Evolutionary conservation across 2,113 vertebrate genomes (phyloP).

Genomic region (Hemiprocne comata): DNA sequence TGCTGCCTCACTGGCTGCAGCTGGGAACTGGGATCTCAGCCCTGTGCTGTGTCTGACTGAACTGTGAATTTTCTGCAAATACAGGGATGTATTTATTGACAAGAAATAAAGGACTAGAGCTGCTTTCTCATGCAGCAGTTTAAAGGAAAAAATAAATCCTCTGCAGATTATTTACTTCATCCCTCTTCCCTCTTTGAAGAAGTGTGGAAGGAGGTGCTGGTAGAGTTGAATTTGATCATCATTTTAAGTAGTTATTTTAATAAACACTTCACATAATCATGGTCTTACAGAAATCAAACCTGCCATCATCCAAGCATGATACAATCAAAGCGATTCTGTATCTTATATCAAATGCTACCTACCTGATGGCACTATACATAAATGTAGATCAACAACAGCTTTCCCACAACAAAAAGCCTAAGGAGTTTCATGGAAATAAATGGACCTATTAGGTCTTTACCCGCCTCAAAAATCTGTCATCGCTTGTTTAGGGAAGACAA

Average conservation of each 20-base stretch:
- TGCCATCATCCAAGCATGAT: accelerated
- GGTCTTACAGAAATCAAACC: not conserved
- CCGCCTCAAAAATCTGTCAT: not conserved
- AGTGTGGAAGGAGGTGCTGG: not conserved
- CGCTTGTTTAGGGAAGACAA: not conserved
- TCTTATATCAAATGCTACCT: not conserved
- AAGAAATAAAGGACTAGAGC: not conserved
- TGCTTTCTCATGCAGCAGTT: not conserved
- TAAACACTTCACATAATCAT: not conserved
- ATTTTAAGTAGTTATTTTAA: not conserved
- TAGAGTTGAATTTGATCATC: not conserved
- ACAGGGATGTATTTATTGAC: not conserved
- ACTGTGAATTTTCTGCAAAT: not conserved
- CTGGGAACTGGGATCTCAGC: not conserved
- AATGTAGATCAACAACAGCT: not conserved
- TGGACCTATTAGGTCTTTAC: not conserved
- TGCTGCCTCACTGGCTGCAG: not conserved
- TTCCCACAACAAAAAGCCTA: not conserved
- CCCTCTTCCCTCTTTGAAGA: not conserved
- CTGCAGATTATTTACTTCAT: not conserved
- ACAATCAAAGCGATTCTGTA: not conserved
- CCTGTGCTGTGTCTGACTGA: not conserved
- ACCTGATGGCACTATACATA: not conserved
- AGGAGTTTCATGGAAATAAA: not conserved
- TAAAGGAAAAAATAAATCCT: not conserved